Conservation (phyloP, 2,113 vertebrate species). For the Meleagris gallopavo region DNA sequence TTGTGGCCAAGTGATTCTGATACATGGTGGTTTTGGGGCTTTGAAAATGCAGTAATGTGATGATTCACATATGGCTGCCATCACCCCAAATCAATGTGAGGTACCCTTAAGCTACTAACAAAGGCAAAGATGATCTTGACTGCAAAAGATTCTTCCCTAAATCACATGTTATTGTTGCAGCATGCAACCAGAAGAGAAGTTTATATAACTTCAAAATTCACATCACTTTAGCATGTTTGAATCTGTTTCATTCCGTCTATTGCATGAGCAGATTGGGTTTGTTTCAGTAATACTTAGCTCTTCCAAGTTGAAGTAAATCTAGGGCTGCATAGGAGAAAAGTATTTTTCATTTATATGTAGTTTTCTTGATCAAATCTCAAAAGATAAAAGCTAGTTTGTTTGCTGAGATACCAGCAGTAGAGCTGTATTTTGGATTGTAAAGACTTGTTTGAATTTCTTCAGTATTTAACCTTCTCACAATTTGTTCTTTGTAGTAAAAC, state of each 20-base stretch:
- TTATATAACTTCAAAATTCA: not conserved
- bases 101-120: not conserved
- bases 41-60: not conserved
- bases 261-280: not conserved
- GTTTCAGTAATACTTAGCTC: not conserved
- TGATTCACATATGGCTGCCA: not conserved
- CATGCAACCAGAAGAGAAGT: not conserved
- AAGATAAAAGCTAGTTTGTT: not conserved
- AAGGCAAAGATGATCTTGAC: rapidly evolving
- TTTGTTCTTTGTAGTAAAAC: not conserved
- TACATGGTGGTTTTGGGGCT: not conserved
- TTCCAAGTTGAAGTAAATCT: not conserved
- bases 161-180: not conserved
- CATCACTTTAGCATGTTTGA: not conserved
- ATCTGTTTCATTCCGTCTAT: not conserved
- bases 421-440: not conserved
- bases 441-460: not conserved
- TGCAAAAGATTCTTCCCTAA: not conserved
- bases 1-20: not conserved
- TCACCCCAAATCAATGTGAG: not conserved
- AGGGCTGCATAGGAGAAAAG: not conserved
- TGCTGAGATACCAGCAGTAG: not conserved
- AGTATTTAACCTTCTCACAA: not conserved
- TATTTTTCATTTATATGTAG: not conserved
- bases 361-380: not conserved